Evolutionary conservation across 2,113 vertebrate species (phyloP).

Genomic region (Gila orcuttii): DNA sequence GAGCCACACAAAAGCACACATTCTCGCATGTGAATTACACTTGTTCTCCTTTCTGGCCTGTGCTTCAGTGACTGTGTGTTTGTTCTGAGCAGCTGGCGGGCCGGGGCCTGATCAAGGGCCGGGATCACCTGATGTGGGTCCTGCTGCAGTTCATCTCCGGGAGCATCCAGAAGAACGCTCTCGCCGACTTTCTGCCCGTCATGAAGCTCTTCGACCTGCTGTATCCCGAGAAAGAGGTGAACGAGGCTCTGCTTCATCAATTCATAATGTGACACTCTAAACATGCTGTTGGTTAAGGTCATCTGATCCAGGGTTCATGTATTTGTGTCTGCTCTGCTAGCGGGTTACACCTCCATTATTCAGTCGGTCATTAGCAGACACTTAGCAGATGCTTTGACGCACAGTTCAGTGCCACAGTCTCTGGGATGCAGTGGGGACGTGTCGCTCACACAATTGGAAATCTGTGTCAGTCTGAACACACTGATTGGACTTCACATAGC

Average conservation of each 20-base stretch:
- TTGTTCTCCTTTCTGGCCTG: neutral
- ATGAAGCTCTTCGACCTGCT: slow-evolving; percentile 99
- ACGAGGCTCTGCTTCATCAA: neutral
- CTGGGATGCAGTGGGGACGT: no score
- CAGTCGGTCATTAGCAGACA: neutral
- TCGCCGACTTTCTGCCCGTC: slow-evolving; percentile 96
- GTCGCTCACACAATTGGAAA: no score
- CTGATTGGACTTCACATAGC: no score
- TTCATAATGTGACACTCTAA: neutral
- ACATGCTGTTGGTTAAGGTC: neutral
- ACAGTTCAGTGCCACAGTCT: no score
- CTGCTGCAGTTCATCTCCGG: slow-evolving; percentile 98
- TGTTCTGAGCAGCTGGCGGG: slow-evolving; percentile 88
- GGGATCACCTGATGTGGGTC: slow-evolving; percentile 99
- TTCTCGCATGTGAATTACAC: neutral
- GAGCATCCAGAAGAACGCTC: slow-evolving; percentile 97
- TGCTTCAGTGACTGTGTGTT: slow-evolving; percentile 53
- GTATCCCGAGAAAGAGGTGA: slow-evolving; percentile 97
- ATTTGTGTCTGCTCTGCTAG: neutral
- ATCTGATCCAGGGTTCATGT: neutral
- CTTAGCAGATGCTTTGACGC: no score
- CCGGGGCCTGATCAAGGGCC: slow-evolving; percentile 95
- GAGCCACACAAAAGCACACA: neutral
- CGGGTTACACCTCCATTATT: neutral
- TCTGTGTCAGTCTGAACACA: no score